Conservation (phyloP, 2,113 vertebrate species). For the Callospermophilus lateralis region DNA sequence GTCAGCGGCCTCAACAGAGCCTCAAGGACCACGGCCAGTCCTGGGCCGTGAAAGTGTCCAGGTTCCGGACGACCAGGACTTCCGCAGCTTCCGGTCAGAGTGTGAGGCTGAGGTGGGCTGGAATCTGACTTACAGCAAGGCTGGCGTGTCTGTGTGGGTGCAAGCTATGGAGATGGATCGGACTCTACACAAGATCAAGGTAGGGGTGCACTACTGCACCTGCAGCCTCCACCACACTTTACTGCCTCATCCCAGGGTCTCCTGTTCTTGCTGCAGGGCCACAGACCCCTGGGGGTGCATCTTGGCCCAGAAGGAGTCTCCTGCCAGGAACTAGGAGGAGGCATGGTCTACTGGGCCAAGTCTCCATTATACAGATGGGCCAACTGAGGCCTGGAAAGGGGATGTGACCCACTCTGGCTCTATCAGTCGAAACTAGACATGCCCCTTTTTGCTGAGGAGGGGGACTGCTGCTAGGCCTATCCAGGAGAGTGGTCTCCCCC, state of each 20-base stretch:
- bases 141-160: constrained; percentile 91
- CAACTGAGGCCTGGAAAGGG: constrained; percentile 29
- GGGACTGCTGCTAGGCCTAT: neutral
- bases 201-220: constrained; percentile 81
- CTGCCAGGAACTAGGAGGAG: neutral
- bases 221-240: neutral
- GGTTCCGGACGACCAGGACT: constrained; percentile 95
- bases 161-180: constrained; percentile 92
- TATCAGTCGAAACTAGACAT: neutral
- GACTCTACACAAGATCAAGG: constrained; percentile 96
- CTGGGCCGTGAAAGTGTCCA: constrained; percentile 91
- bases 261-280: neutral
- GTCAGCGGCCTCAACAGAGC: constrained; percentile 63
- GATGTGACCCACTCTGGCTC: neutral
- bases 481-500: neutral
- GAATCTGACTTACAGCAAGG: constrained; percentile 92
- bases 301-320: constrained; percentile 21
- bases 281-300: neutral
- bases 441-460: neutral
- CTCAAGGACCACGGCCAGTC: constrained; percentile 73
- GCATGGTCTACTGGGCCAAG: neutral
- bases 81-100: constrained; percentile 93
- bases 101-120: constrained; percentile 92
- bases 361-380: neutral
- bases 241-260: neutral